Base-by-base conservation (phyloP, 2,888 invertebrate genomes). In the Drosophila histrio region DNA sequence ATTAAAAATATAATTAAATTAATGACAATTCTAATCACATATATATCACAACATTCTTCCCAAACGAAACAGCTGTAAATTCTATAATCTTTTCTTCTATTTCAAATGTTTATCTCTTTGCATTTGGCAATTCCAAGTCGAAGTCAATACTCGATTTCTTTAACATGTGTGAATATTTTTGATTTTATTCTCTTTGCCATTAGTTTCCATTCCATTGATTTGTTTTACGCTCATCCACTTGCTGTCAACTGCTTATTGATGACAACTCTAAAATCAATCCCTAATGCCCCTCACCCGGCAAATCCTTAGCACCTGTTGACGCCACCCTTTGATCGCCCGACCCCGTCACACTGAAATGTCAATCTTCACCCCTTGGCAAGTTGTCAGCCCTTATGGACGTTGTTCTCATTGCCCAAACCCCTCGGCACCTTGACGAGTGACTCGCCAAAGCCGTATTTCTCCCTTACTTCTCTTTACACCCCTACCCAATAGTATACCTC, bases 201-300 rank as follows among this genome's bases (percentile, higher is more conserved):
- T 9, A 21, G 13, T 28, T 56, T 49, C 39, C 58, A 38, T 59
- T 67, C 46, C 56, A 66, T 50, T 77, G 64, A 61, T 71, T 77
- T 67, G 21, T 9, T 44, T 64, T 52, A 39, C 43, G 47, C 52
- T 70, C 67, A 74, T 71, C 57, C 68, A 78, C 39, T 82, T 24
- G 62, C 80, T 84, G 80, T 81, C 84, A 68, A 52, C 52, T 44
- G 28, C 82, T 81, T 84, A 81, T 81, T 81, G 82, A 81, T 84
- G 82, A 81, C 79, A 70, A 71, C 66, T 73, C 46, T 41, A 36
- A 50, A 58, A 65, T 52, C 64, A 76, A 60, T 58, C 57, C 58
- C 54, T 32, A 59, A 53, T 50, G 36, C 21, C n/a, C 22, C 15
- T 11, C 8, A 7, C 47, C 64, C 34, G 38, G 13, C 30, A 49